These are phyloP conservation scores for Acrocera orbiculus DNA, from an alignment of 2,888 invertebrate species.

Conservation along the genomic window DNA sequence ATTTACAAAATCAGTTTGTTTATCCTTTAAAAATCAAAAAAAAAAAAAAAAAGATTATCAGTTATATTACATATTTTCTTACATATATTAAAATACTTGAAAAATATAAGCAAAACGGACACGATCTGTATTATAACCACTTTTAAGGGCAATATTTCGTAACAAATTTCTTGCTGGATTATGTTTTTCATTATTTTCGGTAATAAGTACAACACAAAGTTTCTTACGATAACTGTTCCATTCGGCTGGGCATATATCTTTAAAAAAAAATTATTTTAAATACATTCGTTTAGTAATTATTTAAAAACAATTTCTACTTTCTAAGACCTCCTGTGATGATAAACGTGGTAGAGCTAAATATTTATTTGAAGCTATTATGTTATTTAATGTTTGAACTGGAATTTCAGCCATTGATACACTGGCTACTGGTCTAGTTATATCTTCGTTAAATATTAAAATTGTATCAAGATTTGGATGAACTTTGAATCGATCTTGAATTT, in stretches of 20 bases:
- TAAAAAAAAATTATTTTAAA: neutral
- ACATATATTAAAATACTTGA: constrained; percentile 46
- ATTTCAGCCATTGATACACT: constrained; percentile 81
- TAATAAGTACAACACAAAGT: constrained; percentile 64
- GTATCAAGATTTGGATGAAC: constrained; percentile 57
- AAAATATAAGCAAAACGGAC: constrained; percentile 81
- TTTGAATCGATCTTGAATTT: constrained; percentile 50
- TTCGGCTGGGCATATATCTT: constrained; percentile 66
- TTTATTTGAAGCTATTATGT: constrained; percentile 76
- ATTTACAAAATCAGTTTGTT: constrained; percentile 64
- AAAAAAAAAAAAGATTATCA: neutral
- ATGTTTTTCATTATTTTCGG: constrained; percentile 37
- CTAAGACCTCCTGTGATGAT: constrained; percentile 65
- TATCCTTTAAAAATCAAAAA: constrained; percentile 19
- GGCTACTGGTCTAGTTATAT: constrained; percentile 59
- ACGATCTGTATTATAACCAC: constrained; percentile 45
- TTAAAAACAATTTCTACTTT: constrained; percentile 16
- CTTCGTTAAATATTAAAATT: constrained; percentile 80
- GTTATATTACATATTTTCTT: neutral
- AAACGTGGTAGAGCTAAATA: constrained; percentile 73
- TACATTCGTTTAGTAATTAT: neutral
- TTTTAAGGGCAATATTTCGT: constrained; percentile 49
- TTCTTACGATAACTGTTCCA: constrained; percentile 59
- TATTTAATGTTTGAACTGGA: constrained; percentile 69
- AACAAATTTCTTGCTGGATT: constrained; percentile 42